phyloP scores from a whole-genome alignment of 2,797 vertebrate species.

The Gallinago stenura region DNA sequence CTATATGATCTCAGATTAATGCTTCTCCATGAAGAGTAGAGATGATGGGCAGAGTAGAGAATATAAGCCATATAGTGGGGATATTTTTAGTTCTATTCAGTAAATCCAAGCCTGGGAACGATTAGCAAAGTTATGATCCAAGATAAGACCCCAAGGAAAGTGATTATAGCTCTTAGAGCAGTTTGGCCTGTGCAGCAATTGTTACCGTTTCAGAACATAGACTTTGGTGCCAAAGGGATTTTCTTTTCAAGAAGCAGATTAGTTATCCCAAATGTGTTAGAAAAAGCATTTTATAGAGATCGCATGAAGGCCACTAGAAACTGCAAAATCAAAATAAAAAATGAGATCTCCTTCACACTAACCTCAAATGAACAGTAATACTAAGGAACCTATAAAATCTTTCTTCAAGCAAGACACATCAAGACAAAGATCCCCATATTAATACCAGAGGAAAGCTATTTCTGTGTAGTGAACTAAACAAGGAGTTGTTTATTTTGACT shows the following conservation, averaged over 20 bases:
- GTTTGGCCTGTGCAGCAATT: background rate
- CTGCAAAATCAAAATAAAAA: background rate
- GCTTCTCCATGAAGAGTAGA: background rate
- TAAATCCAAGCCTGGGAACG: constrained; percentile 22
- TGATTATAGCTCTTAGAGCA: constrained; percentile 5
- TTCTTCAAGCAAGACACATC: background rate
- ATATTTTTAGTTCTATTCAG: background rate
- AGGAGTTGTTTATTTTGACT: background rate
- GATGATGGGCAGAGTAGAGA: background rate
- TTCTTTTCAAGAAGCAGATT: constrained; percentile 43
- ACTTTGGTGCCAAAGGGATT: background rate
- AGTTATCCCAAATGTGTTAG: background rate
- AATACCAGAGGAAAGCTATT: background rate
- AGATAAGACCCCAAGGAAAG: constrained; percentile 43
- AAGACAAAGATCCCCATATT: background rate
- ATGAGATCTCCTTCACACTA: background rate
- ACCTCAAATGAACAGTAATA: background rate
- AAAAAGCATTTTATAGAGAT: constrained; percentile 2
- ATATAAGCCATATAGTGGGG: background rate
- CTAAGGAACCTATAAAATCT: background rate
- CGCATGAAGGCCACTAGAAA: background rate
- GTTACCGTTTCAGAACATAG: background rate
- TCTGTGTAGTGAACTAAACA: background rate
- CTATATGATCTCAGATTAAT: background rate
- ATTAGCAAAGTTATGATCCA: constrained; percentile 10